Percentiles rank a stretch among this genome's conserved stretches.
Conservation (phyloP, 2,797 vertebrate genomes). For the Otolemur crassicaudatus region DNA sequence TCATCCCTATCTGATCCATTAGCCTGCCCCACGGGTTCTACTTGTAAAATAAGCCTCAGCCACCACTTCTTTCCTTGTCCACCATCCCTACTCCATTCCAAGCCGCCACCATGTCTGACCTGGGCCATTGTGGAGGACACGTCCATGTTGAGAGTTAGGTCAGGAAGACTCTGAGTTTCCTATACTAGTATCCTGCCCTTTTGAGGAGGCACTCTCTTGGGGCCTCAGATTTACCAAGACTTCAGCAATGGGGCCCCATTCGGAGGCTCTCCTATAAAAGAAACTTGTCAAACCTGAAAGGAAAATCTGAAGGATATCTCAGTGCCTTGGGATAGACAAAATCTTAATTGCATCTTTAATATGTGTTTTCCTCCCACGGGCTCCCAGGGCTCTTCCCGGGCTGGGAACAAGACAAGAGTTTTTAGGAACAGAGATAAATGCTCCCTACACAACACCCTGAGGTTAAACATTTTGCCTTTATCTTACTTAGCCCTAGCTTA, state of each 20-base stretch:
- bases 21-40: not conserved
- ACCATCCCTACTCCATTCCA: not conserved
- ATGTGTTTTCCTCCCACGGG: not conserved
- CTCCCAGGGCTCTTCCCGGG: not conserved
- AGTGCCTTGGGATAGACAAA: not conserved
- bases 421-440: not conserved
- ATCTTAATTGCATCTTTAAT: not conserved
- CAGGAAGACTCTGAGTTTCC: not conserved
- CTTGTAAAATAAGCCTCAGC: not conserved
- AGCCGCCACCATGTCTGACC: not conserved
- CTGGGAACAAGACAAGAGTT: not conserved
- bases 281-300: not conserved
- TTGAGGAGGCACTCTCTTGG: not conserved
- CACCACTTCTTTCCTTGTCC: not conserved
- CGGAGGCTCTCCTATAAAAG: not conserved
- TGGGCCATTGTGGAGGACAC: too few relatives aligned
- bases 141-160: not conserved
- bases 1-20: not conserved
- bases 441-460: not conserved
- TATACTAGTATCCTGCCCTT: not conserved
- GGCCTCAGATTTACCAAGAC: not conserved
- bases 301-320: not conserved
- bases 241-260: not conserved
- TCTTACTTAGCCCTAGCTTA: not conserved
- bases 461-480: not conserved